Evolutionary conservation across 2,797 vertebrate genomes (phyloP).

Genomic region (Harpia harpyja): DNA sequence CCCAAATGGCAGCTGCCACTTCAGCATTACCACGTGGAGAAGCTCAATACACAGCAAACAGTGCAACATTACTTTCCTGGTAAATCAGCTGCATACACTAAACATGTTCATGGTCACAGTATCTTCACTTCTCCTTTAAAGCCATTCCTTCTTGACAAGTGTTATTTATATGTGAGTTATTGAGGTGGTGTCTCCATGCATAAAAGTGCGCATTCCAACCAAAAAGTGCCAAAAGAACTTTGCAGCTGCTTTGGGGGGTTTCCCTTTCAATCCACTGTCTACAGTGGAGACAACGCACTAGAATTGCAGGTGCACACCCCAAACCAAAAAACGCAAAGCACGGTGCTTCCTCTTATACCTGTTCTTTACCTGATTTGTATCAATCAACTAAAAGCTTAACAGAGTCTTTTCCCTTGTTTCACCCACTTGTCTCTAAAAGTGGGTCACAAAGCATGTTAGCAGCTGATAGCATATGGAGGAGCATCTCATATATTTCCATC

Average conservation of each 20-base stretch:
- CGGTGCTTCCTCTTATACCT: neutral
- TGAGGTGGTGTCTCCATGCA: neutral
- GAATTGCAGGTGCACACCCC: neutral
- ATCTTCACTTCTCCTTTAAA: neutral
- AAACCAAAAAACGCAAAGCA: neutral
- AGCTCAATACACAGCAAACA: neutral
- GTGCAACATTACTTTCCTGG: neutral
- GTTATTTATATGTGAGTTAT: neutral
- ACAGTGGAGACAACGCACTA: neutral
- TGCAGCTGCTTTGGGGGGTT: neutral
- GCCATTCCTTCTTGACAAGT: neutral
- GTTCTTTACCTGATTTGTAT: neutral
- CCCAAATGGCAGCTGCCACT: neutral
- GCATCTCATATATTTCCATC: neutral
- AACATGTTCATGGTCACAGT: neutral
- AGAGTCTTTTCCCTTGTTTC: neutral
- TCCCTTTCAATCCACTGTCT: neutral
- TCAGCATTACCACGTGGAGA: neutral
- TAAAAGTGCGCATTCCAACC: neutral
- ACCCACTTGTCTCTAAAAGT: neutral
- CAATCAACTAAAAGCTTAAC: neutral
- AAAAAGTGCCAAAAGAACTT: neutral
- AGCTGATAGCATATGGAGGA: neutral
- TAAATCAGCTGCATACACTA: neutral
- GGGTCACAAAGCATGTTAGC: neutral